These are phyloP conservation scores for Pelecanus crispus DNA, from an alignment of 2,113 vertebrate species.

Conservation along the genomic window DNA sequence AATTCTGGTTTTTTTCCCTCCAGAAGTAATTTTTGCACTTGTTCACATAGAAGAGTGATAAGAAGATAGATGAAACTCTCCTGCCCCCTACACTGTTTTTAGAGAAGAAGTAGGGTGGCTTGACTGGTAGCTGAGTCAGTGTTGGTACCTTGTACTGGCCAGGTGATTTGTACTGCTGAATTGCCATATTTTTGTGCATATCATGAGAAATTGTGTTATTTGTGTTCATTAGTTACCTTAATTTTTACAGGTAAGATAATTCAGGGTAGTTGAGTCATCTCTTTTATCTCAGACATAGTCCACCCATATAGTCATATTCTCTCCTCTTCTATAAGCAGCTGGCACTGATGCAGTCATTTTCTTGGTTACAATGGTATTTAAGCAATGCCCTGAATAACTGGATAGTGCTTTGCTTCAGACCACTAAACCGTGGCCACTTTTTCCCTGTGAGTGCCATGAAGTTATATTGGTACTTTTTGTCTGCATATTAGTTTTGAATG, in stretches of 20 bases:
- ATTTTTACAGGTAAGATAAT: background rate
- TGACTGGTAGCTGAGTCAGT: accelerated
- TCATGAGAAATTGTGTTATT: background rate
- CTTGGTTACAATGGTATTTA: background rate
- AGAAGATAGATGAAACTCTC: background rate
- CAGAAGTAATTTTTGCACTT: background rate
- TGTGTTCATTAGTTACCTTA: background rate
- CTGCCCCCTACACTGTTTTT: background rate
- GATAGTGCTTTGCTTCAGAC: background rate
- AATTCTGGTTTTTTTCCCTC: background rate
- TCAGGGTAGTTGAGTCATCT: background rate
- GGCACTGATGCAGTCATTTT: accelerated
- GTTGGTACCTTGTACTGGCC: too few relatives aligned
- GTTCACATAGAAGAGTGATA: background rate
- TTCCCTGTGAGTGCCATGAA: background rate
- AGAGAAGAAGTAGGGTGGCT: background rate
- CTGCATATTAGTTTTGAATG: background rate
- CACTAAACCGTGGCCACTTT: background rate
- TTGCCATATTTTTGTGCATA: background rate
- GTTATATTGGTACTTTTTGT: too few relatives aligned
- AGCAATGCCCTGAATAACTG: background rate
- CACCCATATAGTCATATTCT: background rate
- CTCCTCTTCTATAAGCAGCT: background rate
- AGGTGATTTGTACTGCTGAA: background rate
- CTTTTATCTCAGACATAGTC: accelerated